phyloP scores from a whole-genome alignment of 92 coral and sea anemone genomes.

The Siderastrea radians region DNA sequence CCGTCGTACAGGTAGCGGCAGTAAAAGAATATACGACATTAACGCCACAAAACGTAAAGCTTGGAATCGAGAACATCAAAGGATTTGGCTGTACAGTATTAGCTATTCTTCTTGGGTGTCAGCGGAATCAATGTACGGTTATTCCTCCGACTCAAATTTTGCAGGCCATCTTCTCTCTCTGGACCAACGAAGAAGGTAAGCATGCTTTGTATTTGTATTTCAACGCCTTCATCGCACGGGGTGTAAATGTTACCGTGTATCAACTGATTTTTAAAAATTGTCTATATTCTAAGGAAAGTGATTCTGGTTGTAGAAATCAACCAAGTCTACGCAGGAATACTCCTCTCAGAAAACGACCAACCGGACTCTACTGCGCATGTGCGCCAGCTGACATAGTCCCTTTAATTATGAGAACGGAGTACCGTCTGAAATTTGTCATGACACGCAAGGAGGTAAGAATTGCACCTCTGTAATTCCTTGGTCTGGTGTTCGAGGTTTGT shows the following conservation, averaged over 20 bases:
- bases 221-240: not conserved
- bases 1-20: slow-evolving; percentile 17
- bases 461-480: too few species aligned
- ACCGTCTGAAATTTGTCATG: too few species aligned
- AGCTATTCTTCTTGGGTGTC: slow-evolving; percentile 40
- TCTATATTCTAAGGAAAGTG: not conserved
- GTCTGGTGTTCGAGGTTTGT: too few species aligned
- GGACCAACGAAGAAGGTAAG: slow-evolving; percentile 45
- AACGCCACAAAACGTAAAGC: not conserved
- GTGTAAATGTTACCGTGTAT: slow-evolving; percentile 1
- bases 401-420: too few species aligned
- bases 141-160: slow-evolving; percentile 26
- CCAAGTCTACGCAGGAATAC: slow-evolving; percentile 3
- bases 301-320: not conserved
- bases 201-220: not conserved
- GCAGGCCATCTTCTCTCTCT: slow-evolving; percentile 52
- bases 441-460: too few species aligned
- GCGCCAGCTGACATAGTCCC: too few species aligned
- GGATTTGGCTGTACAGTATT: slow-evolving; percentile 17
- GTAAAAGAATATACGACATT: slow-evolving; percentile 11
- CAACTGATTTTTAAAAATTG: slow-evolving; percentile 4
- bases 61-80: slow-evolving; percentile 30
- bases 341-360: slow-evolving; percentile 21
- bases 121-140: slow-evolving; percentile 27
- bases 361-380: too few species aligned